Conservation (phyloP, 2,113 vertebrate species). For the Apistogramma diplotaenia region DNA sequence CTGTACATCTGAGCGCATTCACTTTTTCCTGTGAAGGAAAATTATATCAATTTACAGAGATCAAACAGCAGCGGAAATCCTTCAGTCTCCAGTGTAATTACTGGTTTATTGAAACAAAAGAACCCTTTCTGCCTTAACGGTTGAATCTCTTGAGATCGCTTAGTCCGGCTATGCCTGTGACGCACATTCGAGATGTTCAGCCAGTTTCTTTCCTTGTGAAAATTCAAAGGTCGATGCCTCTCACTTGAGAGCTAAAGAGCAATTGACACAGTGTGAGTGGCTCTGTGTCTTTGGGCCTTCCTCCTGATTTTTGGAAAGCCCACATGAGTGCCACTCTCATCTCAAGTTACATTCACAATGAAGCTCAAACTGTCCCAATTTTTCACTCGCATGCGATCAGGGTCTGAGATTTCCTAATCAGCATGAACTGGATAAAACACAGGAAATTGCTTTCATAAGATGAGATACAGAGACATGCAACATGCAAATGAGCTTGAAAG, state of each 20-base stretch:
- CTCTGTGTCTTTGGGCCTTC: slow-evolving; percentile 40
- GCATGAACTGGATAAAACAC: neutral
- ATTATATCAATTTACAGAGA: slow-evolving; percentile 63
- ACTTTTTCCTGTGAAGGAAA: slow-evolving; percentile 39
- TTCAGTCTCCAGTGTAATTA: slow-evolving; percentile 59
- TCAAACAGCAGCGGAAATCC: slow-evolving; percentile 66
- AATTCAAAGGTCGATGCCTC: slow-evolving; percentile 40
- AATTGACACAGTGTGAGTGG: slow-evolving; percentile 41
- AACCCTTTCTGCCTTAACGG: slow-evolving; percentile 44
- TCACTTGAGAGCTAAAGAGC: slow-evolving; percentile 38
- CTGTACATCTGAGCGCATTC: slow-evolving; percentile 28
- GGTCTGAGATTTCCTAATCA: slow-evolving; percentile 3
- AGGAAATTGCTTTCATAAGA: neutral
- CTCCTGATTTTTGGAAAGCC: slow-evolving; percentile 45
- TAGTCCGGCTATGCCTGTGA: slow-evolving; percentile 41
- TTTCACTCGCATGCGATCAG: slow-evolving; percentile 13
- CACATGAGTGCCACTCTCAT: slow-evolving; percentile 24
- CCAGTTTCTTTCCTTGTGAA: slow-evolving; percentile 26
- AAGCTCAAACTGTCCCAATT: slow-evolving; percentile 3
- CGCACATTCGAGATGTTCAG: slow-evolving; percentile 46
- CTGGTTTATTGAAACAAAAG: slow-evolving; percentile 60
- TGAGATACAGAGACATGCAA: neutral
- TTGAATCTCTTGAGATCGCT: slow-evolving; percentile 46
- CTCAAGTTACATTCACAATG: slow-evolving; percentile 20
- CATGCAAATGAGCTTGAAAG: neutral